Evolutionary conservation across 2,888 invertebrate genomes (phyloP).

Genomic region (Caenorhabditis sulstoni): DNA sequence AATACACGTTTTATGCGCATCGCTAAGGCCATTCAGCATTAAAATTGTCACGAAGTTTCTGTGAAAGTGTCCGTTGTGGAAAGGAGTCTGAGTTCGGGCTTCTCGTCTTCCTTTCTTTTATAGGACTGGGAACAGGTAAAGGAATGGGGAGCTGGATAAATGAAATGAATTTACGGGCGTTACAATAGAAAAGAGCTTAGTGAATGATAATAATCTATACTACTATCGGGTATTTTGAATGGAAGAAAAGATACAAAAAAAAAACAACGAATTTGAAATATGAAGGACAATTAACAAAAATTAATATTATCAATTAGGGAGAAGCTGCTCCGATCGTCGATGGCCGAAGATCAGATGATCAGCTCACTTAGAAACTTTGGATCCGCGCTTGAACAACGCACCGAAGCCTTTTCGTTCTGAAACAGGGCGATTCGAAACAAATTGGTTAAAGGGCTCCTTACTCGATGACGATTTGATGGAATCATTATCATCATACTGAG

Average conservation of each 20-base stretch:
- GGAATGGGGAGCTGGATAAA: slow-evolving; percentile 16
- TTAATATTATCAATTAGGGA: not conserved
- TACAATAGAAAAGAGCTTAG: slow-evolving; percentile 6
- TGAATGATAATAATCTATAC: slow-evolving; percentile 12
- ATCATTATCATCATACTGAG: slow-evolving; percentile 62
- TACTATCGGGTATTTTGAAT: slow-evolving; percentile 33
- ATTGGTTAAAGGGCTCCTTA: slow-evolving; percentile 1
- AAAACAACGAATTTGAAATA: slow-evolving; percentile 1
- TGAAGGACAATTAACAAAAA: slow-evolving; percentile 4
- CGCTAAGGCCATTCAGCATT: slow-evolving; percentile 29
- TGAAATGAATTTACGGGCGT: slow-evolving; percentile 10
- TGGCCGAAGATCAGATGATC: slow-evolving; percentile 30
- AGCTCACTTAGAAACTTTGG: slow-evolving; percentile 58
- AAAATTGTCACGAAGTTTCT: slow-evolving; percentile 30
- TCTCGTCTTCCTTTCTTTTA: slow-evolving; percentile 24
- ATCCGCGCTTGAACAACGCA: slow-evolving; percentile 60
- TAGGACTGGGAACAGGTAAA: slow-evolving; percentile 1
- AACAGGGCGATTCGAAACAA: slow-evolving; percentile 7
- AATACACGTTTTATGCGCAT: slow-evolving; percentile 63
- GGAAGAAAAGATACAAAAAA: slow-evolving; percentile 23
- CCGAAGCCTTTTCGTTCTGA: slow-evolving; percentile 62
- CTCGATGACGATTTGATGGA: slow-evolving; percentile 61
- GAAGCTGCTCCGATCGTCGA: slow-evolving; percentile 32
- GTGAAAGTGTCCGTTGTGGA: not conserved
- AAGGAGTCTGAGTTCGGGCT: slow-evolving; percentile 49